Evolutionary conservation across 1,140 invertebrate genomes (phyloP), one percentile per base, ranked within the genome.

Genomic region (Nixonia krombeini): DNA sequence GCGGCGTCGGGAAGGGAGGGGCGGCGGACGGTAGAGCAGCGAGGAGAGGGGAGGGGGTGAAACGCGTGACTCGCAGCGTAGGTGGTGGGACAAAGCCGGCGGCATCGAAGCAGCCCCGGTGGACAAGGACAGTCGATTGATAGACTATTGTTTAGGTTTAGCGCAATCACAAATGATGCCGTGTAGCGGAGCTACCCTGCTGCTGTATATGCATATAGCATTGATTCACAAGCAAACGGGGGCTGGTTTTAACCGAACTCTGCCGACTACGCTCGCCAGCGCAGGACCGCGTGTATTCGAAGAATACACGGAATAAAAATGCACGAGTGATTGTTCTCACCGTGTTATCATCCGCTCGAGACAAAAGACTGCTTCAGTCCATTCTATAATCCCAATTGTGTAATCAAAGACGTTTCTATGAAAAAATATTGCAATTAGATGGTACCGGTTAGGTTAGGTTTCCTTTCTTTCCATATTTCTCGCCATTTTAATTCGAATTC

Each of bases 71-170:
- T 66, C 25, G 37, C 53, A 59, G 56, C 49, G 45, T 66, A 66
- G 62, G 55, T 58, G 61, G 46, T 57, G 51, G 31, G 50, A 64
- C 61, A 47, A 9, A 12, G 29, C 29, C 8, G 9, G 29, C 8
- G 29, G 29, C 29, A 31, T 25, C 33, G 58, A 49, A 52, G 52
- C 57, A 69, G 50, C 44, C 38, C 42, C 51, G 53, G 29, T 35
- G 57, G 58, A 58, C 61, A 65, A 68, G 57, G 69, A 70, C 67
- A 71, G 63, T 73, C 67, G 63, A 68, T 68, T 63, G 65, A 61
- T 69, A 69, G 59, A 55, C 69, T 49, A 75, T 75, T 75, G 71
- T 75, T 75, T 75, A 70, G 69, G 62, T 70, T 73, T 73, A 75
- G 69, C 69, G 49, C 69, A 75, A 75, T 75, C 65, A 73, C 70